Conservation (phyloP, 2,888 invertebrate genomes). For the Synanthedon andrenaeformis region DNA sequence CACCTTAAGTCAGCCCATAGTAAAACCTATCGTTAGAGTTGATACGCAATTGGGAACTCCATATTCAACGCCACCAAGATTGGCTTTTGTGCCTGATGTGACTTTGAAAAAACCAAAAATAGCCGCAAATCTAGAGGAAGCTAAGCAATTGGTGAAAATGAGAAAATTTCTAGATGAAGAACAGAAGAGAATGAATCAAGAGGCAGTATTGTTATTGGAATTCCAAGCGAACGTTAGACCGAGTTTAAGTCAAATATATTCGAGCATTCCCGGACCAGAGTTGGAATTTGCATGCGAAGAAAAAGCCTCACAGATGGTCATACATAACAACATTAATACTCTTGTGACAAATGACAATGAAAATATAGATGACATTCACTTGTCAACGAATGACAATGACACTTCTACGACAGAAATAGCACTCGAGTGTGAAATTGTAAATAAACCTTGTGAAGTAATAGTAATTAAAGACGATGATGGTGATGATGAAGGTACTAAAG, state of each 20-base stretch:
- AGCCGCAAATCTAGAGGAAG: conserved; percentile 76
- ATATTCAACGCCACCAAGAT: conserved; percentile 38
- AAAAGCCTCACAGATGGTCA: neutral
- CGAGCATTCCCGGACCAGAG: conserved; percentile 60
- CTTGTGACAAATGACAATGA: neutral
- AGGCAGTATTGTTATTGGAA: conserved; percentile 55
- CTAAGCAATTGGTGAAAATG: conserved; percentile 74
- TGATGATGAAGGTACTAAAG: neutral
- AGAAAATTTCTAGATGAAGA: conserved; percentile 74
- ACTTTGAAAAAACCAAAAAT: conserved; percentile 76
- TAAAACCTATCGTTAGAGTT: conserved; percentile 41
- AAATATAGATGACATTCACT: neutral
- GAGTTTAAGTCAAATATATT: conserved; percentile 59
- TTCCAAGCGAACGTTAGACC: conserved; percentile 64
- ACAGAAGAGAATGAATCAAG: conserved; percentile 68
- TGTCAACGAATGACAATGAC: neutral
- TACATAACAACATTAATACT: neutral
- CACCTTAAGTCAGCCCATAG: conserved; percentile 22
- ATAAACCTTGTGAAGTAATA: no score
- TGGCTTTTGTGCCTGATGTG: conserved; percentile 57
- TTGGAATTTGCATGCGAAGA: conserved; percentile 57
- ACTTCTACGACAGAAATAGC: no score
- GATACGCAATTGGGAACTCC: conserved; percentile 52
- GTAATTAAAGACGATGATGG: neutral
- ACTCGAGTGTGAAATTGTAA: no score